These are phyloP conservation scores for Drosophila merina DNA, from an alignment of 2,888 invertebrate genomes.

Conservation along the genomic window DNA sequence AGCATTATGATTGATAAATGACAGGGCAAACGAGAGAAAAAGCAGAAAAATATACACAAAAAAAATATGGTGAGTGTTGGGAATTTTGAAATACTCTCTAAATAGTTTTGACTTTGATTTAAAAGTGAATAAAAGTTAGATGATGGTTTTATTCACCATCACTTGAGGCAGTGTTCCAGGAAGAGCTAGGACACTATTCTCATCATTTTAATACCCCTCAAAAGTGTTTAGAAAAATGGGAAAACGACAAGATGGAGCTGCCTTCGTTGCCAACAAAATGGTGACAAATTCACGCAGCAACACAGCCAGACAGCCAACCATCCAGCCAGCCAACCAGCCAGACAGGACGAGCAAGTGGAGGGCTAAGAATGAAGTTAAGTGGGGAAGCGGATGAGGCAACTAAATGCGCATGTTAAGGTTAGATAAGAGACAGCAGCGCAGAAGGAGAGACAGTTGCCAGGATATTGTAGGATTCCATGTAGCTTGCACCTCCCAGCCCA, in stretches of 20 bases:
- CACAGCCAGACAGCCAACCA: constrained; percentile 22
- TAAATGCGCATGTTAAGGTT: constrained; percentile 67
- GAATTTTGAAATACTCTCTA: background rate
- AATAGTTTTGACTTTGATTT: background rate
- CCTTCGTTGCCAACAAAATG: constrained; percentile 53
- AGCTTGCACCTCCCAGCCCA: background rate
- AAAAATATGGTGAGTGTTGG: background rate
- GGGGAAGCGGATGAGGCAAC: constrained; percentile 22
- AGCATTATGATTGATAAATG: constrained; percentile 75
- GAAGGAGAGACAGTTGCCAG: constrained; percentile 17
- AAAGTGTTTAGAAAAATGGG: background rate
- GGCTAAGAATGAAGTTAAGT: constrained; percentile 11
- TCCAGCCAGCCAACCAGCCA: constrained; percentile 19
- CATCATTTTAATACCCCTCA: background rate
- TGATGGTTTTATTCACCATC: background rate
- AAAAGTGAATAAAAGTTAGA: background rate
- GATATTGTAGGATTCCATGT: constrained; percentile 18
- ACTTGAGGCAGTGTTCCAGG: too few species aligned
- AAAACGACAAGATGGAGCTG: constrained; percentile 17
- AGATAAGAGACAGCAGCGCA: constrained; percentile 54
- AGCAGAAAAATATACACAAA: background rate
- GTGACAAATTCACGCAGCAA: constrained; percentile 66
- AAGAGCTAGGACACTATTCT: too few species aligned
- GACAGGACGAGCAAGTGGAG: background rate
- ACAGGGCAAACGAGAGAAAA: constrained; percentile 25